Percentiles rank a stretch among this genome's conserved stretches.
phyloP scores from a whole-genome alignment of 2,113 vertebrate genomes.

The Lepidothrix coronata region DNA sequence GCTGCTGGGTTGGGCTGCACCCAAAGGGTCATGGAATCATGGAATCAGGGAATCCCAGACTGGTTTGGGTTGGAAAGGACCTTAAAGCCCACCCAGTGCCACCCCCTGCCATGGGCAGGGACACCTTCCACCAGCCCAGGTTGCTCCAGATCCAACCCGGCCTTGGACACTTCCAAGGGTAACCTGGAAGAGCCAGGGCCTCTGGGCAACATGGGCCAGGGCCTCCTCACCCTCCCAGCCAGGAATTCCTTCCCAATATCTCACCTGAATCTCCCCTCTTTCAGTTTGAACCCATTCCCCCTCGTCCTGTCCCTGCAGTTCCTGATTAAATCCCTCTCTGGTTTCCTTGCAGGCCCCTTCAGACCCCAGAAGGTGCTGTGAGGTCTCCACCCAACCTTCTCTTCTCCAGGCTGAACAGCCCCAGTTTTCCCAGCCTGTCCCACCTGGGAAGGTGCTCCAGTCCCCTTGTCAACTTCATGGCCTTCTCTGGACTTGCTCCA shows the following conservation, averaged over 20 bases:
- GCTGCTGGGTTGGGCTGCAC: neutral
- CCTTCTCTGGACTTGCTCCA: neutral
- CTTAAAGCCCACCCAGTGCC: rapidly evolving
- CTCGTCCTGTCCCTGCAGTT: rapidly evolving
- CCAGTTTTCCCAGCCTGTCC: neutral
- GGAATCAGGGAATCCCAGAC: neutral
- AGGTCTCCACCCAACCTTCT: neutral
- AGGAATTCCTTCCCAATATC: neutral
- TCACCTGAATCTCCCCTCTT: neutral
- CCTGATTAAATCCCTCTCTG: neutral
- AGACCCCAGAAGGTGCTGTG: neutral
- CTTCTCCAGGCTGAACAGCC: neutral
- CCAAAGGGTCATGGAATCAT: neutral
- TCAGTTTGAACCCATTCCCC: neutral
- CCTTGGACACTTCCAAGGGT: neutral
- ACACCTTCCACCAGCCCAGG: neutral
- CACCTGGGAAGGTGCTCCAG: neutral
- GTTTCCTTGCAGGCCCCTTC: neutral
- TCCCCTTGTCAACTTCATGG: neutral
- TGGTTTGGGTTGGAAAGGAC: rapidly evolving
- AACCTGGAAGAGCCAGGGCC: too few species aligned
- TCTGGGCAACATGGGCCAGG: neutral
- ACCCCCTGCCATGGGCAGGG: neutral
- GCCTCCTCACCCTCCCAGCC: neutral
- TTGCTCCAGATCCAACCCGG: neutral